Conservation (phyloP, 2,797 vertebrate genomes). For the Cheirogaleus major region DNA sequence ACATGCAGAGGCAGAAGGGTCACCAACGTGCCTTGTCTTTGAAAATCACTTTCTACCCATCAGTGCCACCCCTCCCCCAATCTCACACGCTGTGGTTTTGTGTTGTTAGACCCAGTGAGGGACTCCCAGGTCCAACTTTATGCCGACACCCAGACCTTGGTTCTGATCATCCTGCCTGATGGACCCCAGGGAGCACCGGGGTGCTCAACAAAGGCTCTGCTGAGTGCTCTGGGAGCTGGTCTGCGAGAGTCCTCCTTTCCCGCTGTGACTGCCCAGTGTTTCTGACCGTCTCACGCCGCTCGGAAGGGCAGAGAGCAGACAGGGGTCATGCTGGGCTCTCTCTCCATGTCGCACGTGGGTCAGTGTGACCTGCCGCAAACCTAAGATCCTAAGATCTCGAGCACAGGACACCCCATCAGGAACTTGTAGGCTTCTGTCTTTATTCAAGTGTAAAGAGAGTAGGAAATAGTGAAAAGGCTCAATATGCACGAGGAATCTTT, state of each 20-base stretch:
- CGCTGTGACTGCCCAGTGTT: neutral
- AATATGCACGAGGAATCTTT: neutral
- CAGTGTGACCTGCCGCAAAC: neutral
- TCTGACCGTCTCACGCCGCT: fast-evolving
- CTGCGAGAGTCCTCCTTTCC: neutral
- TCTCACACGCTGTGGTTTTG: too few relatives aligned
- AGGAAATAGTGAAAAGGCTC: neutral
- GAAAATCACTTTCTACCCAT: fast-evolving
- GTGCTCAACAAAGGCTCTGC: neutral
- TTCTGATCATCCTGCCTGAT: neutral
- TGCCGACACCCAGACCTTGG: too few relatives aligned
- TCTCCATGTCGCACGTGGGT: fast-evolving
- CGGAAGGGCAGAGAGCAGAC: neutral
- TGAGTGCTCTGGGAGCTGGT: too few relatives aligned
- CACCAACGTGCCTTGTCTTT: fast-evolving
- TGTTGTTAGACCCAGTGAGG: neutral
- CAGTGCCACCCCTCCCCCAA: fast-evolving
- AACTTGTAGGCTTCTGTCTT: too few relatives aligned
- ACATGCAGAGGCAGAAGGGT: fast-evolving
- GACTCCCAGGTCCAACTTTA: neutral
- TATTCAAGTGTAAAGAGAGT: neutral
- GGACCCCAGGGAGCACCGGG: neutral
- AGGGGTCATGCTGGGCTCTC: fast-evolving
- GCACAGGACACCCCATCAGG: too few relatives aligned
- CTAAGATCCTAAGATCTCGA: neutral